Base-by-base conservation (phyloP, 2,113 vertebrate genomes). In the Rissa tridactyla region DNA sequence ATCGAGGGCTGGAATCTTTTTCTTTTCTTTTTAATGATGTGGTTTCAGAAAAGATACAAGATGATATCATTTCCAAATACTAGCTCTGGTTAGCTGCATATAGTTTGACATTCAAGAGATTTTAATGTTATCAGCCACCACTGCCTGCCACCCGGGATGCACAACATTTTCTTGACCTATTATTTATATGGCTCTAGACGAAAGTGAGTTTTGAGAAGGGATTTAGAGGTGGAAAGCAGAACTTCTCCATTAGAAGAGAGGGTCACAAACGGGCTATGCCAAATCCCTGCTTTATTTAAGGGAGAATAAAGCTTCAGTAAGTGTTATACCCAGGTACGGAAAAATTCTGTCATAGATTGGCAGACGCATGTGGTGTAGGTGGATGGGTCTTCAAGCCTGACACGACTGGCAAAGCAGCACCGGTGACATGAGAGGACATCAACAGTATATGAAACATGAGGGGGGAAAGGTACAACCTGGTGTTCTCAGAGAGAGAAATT, bases 51-150 rank as follows among this genome's bases (percentile, higher is more conserved):
- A 95, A 94, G 86, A 79, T 70, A 77, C 65, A 79, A 65, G 80
- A 93, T 90, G 51, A 78, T 88, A 60, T 92, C 23, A 86, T 82
- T 92, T 79, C 72, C 73, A 85, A 88, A 95, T 55, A 75, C 76
- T 76, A 79, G 61, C 79, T 90, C 81, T 80, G 78, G 66, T 79
- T 94, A 82, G 52, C 87, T 85, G n/a, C 88, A 82, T 91, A 75
- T 30, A 73, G 78, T 73, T 92, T 88, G 91, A 93, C 94, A 95
- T 96, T 97, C 69, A 91, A 90, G 82, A 91, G 70, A 68, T 88
- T 84, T 96, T 92, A 89, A 95, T 52, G n/a, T 73, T 95, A 96
- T 78, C 79, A 94, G 82, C 61, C 60, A 86, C 61, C 60, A 75
- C 47, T 69, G 66, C 76, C 71, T 94, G 92, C 76, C 57, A 92